Percentiles rank a stretch among this genome's conserved stretches.
phyloP scores from a whole-genome alignment of 2,113 vertebrate species.

The Cebus imitator region DNA sequence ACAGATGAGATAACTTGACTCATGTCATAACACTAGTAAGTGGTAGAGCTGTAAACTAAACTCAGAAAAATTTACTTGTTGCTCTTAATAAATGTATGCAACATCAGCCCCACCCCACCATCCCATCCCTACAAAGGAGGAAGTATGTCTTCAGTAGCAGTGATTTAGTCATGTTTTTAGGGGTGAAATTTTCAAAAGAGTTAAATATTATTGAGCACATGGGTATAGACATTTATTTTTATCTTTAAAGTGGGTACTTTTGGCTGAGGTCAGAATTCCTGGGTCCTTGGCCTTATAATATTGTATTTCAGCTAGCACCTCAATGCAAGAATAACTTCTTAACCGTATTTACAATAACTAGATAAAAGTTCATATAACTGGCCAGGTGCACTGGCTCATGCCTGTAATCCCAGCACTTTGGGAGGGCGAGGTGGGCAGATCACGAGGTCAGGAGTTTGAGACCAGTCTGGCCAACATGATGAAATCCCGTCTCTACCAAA shows the following conservation, averaged over 20 bases:
- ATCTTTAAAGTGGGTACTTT: not conserved
- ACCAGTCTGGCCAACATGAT: too few species aligned
- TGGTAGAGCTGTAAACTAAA: not conserved
- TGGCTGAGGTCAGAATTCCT: not conserved
- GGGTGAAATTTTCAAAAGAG: not conserved
- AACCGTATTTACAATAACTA: not conserved
- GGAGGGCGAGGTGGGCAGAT: too few species aligned
- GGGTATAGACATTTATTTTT: not conserved
- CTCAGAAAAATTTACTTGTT: not conserved
- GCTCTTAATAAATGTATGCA: not conserved
- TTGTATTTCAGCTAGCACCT: not conserved
- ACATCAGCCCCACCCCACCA: not conserved
- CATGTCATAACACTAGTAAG: not conserved
- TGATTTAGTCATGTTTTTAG: not conserved
- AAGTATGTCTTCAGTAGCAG: not conserved
- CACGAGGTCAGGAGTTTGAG: too few species aligned
- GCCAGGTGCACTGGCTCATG: too few species aligned
- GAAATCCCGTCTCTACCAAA: too few species aligned
- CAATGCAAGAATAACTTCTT: not conserved
- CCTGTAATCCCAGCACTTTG: too few species aligned
- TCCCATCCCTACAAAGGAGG: not conserved
- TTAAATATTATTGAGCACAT: not conserved
- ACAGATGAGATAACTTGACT: not conserved
- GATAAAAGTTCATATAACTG: not conserved
- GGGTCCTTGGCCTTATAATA: not conserved